Evolutionary conservation across 2,888 invertebrate species (phyloP), one percentile per base, ranked within the genome.

Genomic region (Tetragonisca angustula): DNA sequence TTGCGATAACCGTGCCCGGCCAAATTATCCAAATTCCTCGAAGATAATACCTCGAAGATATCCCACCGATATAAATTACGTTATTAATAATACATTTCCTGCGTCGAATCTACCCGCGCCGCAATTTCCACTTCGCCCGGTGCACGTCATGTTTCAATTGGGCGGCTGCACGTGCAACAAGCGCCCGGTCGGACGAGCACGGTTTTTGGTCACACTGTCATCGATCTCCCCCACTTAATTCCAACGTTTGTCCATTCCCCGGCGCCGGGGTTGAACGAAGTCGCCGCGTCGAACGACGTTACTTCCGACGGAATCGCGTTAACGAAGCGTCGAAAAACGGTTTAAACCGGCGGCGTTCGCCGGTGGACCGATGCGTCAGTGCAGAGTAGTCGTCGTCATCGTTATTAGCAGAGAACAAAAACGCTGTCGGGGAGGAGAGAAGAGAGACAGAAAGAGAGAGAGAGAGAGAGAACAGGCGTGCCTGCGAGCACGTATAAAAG

Each of bases 271-370:
- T 54, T 61, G 61, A 49, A 72, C 61, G 61, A 27, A 61, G 32
- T 49, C 24, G 43, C 65, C 67, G 36, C 65, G 52, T 61, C 32
- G 56, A 61, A 76, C 65, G 73, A 69, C 52, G 84, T 79, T 56
- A 75, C 79, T 84, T 85, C 84, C 76, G 24, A 49, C 64, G 67
- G 75, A 62, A 67, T 61, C 70, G 59, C 78, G 77, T 69, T 85
- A 85, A 85, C 85, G 85, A 85, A 85, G 78, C 85, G 85, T 79
- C 56, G 54, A 81, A 81, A 81, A 85, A 81, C 69, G 71, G 73
- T 71, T 87, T 87, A 87, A 76, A 70, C 78, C 64, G 74, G 62
- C 52, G 74, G 73, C 73, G 62, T 69, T 50, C 49, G 59, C n/a
- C 61, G n/a, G 27, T 32, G 65, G 54, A 56, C 59, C 69, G 69